Evolutionary conservation across 2,113 vertebrate species (phyloP), one percentile per base, ranked within the genome.

Genomic region (Ciconia maguari): DNA sequence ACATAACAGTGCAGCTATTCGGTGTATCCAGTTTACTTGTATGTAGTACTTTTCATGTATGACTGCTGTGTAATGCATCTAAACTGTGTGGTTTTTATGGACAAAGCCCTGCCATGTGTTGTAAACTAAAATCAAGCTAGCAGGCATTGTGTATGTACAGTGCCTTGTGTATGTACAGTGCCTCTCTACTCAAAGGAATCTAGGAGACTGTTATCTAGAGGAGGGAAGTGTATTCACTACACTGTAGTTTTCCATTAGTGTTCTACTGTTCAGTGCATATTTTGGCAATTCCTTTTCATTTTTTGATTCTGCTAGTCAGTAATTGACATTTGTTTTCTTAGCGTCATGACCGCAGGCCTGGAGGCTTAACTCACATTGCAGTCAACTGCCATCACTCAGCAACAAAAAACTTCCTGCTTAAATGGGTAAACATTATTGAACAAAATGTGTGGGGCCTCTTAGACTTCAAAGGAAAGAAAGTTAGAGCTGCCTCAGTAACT

Each of bases 271-370:
- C 70, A 64, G 48, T 49, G 83, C 15, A 1, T 82, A 25, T 71
- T 87, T 95, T 83, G 58, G 44, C 80, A 94, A 61, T 46, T 85
- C 52, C 36, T 89, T 91, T 94, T 83, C 32, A 30, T 75, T 42
- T 91, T 92, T 78, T 48, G 25, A 41, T 89, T 80, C 76, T 84
- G 16, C 51, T 82, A 52, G 64, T 80, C 88, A 81, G 90, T 93
- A 83, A 93, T 30, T 94, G 90, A 83, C 64, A 36, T 93, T 93
- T 91, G 48, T 81, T 96, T 94, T 93, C 61, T 66, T 57, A 41
- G 52, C 82, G 92, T 48, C 38, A 11, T 60, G 80, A 90, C 88
- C 86, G 87, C n/a, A 64, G 65, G 86, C 80, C 52, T 11, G 14
- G 57, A 92, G 92, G 89, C 86, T 87, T 74, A 52, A 74, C 38